Evolutionary conservation across 1,140 invertebrate species (phyloP).

Genomic region (Eufriesea mexicana): DNA sequence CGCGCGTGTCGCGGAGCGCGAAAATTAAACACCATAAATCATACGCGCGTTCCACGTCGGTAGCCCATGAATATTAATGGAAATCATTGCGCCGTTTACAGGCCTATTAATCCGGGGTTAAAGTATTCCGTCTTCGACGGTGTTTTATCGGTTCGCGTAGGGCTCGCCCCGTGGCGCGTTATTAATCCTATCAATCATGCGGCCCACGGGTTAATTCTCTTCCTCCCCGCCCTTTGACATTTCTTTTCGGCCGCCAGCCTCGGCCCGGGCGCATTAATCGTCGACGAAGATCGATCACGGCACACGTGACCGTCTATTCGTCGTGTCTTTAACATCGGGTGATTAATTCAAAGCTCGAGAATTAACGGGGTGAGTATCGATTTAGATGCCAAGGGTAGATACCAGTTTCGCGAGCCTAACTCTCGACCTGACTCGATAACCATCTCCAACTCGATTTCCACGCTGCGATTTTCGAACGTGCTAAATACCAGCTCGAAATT

Average conservation of each 20-base stretch:
- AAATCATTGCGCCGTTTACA: slow-evolving; percentile 79
- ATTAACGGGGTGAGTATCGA: neutral
- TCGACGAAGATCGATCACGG: slow-evolving; percentile 39
- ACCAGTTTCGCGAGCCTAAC: neutral
- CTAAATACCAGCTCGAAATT: too few relatives aligned
- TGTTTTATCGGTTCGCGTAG: slow-evolving; percentile 73
- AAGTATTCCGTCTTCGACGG: slow-evolving; percentile 78
- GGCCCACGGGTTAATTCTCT: slow-evolving; percentile 53
- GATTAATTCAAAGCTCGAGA: slow-evolving; percentile 13
- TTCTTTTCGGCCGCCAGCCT: slow-evolving; percentile 23
- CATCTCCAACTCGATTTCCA: too few relatives aligned
- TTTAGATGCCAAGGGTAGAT: neutral
- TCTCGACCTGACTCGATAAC: too few relatives aligned
- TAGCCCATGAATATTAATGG: slow-evolving; percentile 81
- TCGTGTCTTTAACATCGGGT: neutral
- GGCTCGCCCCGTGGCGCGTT: slow-evolving; percentile 58
- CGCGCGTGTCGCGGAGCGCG: slow-evolving; percentile 64
- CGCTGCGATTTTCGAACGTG: neutral
- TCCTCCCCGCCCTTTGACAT: slow-evolving; percentile 25
- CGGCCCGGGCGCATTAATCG: slow-evolving; percentile 15
- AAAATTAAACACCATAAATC: slow-evolving; percentile 77
- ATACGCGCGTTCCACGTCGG: slow-evolving; percentile 69
- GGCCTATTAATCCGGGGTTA: slow-evolving; percentile 79
- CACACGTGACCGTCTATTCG: neutral
- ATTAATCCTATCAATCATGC: slow-evolving; percentile 82